Base-by-base conservation (phyloP, 1,140 invertebrate genomes). In the Saccostrea echinata region DNA sequence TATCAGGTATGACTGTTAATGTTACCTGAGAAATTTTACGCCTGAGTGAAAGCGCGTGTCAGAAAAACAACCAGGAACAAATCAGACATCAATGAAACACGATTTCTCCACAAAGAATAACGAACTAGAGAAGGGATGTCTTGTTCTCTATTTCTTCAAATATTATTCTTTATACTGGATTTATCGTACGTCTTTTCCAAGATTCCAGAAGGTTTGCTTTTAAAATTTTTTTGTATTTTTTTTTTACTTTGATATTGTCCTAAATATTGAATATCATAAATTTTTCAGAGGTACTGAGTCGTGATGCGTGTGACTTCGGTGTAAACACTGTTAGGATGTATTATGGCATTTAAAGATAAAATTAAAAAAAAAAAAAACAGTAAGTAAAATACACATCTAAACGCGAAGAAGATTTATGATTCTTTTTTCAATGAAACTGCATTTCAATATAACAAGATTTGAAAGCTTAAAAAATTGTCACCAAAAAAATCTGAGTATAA, bases 11-110 rank as follows among this genome's bases (percentile, higher is more conserved):
- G 43, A 43, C 43, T 43, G 9, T 76, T 12, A 16, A 76, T 12
- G 68, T 76, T 76, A 76, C 68, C 68, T 76, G 68, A 33, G 68
- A 76, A 76, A 76, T 76, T 27, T 30, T 27, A 16, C 27, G 68
- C 68, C 18, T 76, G 68, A 76, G 27, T 76, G 68, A 27, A 16
- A 43, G 6, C 68, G 13, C 68, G 27, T 76, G 68, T 76, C 68
- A 4, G 3, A 16, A 16, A 33, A 9, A 76, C 68, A 30, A 76
- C 68, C 68, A 76, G 68, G 68, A 76, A 76, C 68, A 33, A 30
- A 76, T 76, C 68, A 30, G 13, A 76, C 68, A 33, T 76, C 27
- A 30, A 76, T 30, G 27, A 76, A 16, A 16, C 27, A 27, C 24
- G 27, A 76, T 27, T 33, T 76, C 27, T 76, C 2, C 27, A 16